Evolutionary conservation across 1,140 invertebrate species (phyloP), one percentile per base, ranked within the genome.

Genomic region (Ruditapes philippinarum): DNA sequence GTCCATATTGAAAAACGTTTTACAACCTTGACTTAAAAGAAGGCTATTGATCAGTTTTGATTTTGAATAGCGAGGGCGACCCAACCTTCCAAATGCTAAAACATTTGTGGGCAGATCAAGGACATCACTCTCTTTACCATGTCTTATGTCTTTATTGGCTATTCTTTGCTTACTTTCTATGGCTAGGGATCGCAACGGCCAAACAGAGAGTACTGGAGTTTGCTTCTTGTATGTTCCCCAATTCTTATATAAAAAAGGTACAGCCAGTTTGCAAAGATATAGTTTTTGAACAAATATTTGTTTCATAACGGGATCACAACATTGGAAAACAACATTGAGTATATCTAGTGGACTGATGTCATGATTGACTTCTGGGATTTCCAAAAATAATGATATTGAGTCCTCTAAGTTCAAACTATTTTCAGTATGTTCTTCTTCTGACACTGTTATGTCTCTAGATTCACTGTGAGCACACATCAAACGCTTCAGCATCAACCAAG

Each of bases 1-100:
- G 19, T 51, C 74, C 11, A n/a, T 62, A 28, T n/a, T 62, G 25
- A 62, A 62, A 62, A 62, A 62, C 9, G 57, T 62, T n/a, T 45
- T 54, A 9, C 9, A 78, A 49, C 74, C 40, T 33, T 78, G 7
- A 25, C n/a, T 28, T n/a, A 42, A 49, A 7, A 78, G n/a, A 9
- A 78, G 31, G 5, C 42, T 51, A 78, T 78, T 78, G 25, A 78
- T n/a, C 42, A 78, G 57, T n/a, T n/a, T 62, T 62, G 57, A 62
- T n/a, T 62, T 62, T 62, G 57, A 62, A 62, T n/a, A 62, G 25
- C 25, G 22, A n/a, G 57, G 57, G 19, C 57, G 57, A 28, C 57
- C 57, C 5, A 62, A 62, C 0, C 57, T n/a, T 7, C n/a, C 57
- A 62, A 62, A 62, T 1, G 57, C n/a, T 28, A 62, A 7, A 28